A percentile compares a stretch with the other conserved stretches of the same genome.
Evolutionary conservation across 1,140 invertebrate species (phyloP).

Genomic region (Drosophila ambigua): DNA sequence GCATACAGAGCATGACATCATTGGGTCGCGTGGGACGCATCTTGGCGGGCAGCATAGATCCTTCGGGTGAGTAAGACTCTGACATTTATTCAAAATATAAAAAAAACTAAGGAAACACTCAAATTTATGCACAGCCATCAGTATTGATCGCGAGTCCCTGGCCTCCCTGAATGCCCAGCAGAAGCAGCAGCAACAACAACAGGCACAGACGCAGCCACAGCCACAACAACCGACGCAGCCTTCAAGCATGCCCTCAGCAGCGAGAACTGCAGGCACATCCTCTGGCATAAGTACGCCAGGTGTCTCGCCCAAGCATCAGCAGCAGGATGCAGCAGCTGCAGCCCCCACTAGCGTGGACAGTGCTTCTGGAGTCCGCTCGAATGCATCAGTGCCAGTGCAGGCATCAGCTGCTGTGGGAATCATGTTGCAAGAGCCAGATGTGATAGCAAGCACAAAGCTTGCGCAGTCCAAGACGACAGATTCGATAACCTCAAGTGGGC

Average conservation of each 20-base stretch:
- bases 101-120: conserved; percentile 18
- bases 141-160: conserved; percentile 78
- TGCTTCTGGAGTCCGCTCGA: conserved; percentile 1
- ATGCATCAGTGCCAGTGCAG: conserved; percentile 1
- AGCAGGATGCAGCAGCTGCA: conserved; percentile 6
- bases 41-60: conserved; percentile 87
- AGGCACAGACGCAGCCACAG: conserved; percentile 41
- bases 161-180: conserved; percentile 71
- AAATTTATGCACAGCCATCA: conserved; percentile 58
- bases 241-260: conserved; percentile 14
- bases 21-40: conserved; percentile 91
- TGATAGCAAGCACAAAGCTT: conserved; percentile 95
- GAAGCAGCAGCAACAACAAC: conserved; percentile 51
- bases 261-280: conserved; percentile 28
- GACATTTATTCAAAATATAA: neutral
- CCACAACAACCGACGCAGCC: conserved; percentile 43
- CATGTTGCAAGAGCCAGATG: conserved; percentile 93
- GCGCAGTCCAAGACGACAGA: conserved; percentile 84
- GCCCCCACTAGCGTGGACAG: neutral
- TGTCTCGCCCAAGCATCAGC: conserved; percentile 51
- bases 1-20: conserved; percentile 93
- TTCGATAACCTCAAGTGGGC: conserved; percentile 84
- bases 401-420: conserved; percentile 45
- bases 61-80: conserved; percentile 77
- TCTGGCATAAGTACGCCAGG: conserved; percentile 33